Conservation (phyloP, 2,113 vertebrate genomes). For the Tonatia bakeri region DNA sequence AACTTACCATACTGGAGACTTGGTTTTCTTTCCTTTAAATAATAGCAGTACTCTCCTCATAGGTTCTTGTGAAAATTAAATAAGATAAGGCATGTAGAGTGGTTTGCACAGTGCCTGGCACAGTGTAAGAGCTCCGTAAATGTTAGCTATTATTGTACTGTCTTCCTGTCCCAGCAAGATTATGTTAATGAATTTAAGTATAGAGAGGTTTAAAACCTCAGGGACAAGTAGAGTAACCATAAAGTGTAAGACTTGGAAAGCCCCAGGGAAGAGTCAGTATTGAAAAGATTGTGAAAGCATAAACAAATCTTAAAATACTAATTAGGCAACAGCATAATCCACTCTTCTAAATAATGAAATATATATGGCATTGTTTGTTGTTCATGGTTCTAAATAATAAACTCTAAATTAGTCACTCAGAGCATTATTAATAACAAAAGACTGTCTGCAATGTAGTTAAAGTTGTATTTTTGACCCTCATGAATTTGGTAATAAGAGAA, state of each 20-base stretch:
- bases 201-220: constrained; percentile 32
- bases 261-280: constrained; percentile 28
- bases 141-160: background rate
- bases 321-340: constrained; percentile 80
- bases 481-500: constrained; percentile 14
- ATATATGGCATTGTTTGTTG: constrained; percentile 63
- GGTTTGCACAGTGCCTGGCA: background rate
- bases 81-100: background rate
- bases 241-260: constrained; percentile 4
- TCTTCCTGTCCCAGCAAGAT: background rate
- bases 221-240: constrained; percentile 30
- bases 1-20: background rate
- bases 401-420: constrained; percentile 81
- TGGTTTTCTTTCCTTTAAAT: background rate
- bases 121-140: constrained; percentile 28
- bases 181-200: constrained; percentile 41
- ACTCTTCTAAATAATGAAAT: constrained; percentile 79
- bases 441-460: constrained; percentile 57
- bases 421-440: constrained; percentile 81
- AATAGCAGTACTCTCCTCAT: background rate
- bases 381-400: constrained; percentile 77
- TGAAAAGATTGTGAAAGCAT: constrained; percentile 52
- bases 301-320: constrained; percentile 77
- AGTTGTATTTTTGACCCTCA: constrained; percentile 60
- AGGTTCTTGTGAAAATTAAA: constrained; percentile 28